Conservation (phyloP, 2,888 invertebrate species). For the Mythimna lalbum region DNA sequence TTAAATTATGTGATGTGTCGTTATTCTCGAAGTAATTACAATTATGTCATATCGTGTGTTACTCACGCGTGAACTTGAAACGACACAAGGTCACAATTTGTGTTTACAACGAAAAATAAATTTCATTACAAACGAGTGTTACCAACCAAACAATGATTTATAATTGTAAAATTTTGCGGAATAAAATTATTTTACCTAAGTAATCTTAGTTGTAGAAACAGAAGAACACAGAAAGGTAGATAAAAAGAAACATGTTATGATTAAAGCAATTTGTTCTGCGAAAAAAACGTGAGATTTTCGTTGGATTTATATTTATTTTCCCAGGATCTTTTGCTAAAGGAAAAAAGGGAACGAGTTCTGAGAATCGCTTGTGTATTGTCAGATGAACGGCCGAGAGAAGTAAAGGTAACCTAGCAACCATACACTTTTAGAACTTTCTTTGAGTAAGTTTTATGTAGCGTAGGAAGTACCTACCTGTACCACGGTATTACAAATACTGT, state of each 20-base stretch:
- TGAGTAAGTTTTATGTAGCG: neutral
- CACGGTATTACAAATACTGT: too few relatives aligned
- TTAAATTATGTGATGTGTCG: neutral
- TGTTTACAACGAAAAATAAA: constrained; percentile 27
- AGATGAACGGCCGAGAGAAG: constrained; percentile 31
- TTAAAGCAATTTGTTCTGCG: constrained; percentile 21
- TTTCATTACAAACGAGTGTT: neutral
- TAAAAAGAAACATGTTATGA: constrained; percentile 21
- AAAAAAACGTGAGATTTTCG: constrained; percentile 18
- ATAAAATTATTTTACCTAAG: neutral
- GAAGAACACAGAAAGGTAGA: neutral
- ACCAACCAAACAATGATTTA: neutral
- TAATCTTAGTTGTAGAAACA: neutral
- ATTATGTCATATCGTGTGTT: constrained; percentile 30
- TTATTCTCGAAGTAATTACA: constrained; percentile 16
- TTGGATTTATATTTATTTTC: constrained; percentile 18
- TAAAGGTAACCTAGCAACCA: constrained; percentile 21
- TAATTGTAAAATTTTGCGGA: neutral
- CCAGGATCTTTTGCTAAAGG: neutral
- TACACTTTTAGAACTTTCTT: constrained; percentile 1
- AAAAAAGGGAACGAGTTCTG: constrained; percentile 24
- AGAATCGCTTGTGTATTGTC: constrained; percentile 24
- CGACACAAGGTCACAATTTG: constrained; percentile 20
- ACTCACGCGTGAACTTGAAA: constrained; percentile 35
- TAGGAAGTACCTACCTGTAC: neutral